Base-by-base conservation (phyloP, 2,888 invertebrate genomes). In the Macrosoma leucophasiata region DNA sequence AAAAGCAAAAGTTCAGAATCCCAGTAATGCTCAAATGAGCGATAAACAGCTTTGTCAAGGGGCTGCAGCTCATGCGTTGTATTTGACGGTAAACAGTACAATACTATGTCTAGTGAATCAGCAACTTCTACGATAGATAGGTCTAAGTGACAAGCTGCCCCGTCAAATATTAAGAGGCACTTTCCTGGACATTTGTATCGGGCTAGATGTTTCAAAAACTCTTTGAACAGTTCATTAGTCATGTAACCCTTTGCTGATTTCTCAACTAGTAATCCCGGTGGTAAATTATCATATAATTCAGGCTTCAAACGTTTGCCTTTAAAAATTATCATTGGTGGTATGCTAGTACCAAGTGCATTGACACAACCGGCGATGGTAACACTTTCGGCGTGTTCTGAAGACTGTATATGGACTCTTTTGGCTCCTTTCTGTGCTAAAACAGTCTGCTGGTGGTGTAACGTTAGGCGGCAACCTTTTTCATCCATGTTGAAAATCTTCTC, bases 191-290 rank as follows among this genome's bases (percentile, higher is more conserved):
- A 9, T 28, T 45, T 44, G 17, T 31, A 36, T 21, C 37, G 24
- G 4, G 29, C 36, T 2, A 47, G 21, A 15, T 47, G 36, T 13
- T 45, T 6, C n/a, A 40, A 29, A 7, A 33, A 45, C 1, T 28
- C 28, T 3, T 33, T 11, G 23, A 39, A 41, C 2, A 32, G 12
- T 10, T 29, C 26, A 1, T 24, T 33, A 7, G 36, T 43, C 43
- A 48, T 46, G 13, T 36, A 37, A 3, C 46, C 40, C 18, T 49
- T 49, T n/a, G 36, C 29, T 15, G 48, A 31, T 41, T 41, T 42
- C 21, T 27, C n/a, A 8, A 43, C 47, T 9, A 34, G n/a, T 22
- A 33, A 19, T 29, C 48, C 43, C 9, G 27, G 17, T 13, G 48
- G 48, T 13, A 48, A 30, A 33, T 43, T 41, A 6, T 39, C 42